These are phyloP conservation scores for Actinernus sp. DNA, from an alignment of 92 coral and sea anemone genomes.

Conservation along the genomic window DNA sequence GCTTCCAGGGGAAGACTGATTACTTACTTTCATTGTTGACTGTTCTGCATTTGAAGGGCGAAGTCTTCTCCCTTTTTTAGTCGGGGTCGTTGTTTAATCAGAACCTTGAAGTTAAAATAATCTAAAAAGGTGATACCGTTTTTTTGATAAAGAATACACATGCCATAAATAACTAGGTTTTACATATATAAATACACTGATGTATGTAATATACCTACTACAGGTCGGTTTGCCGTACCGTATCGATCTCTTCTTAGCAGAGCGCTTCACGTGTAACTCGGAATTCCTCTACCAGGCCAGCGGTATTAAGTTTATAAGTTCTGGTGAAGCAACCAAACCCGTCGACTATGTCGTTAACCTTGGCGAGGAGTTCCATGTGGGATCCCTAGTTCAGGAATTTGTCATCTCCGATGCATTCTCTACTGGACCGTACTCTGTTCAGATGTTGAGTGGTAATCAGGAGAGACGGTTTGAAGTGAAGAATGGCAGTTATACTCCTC, in stretches of 20 bases:
- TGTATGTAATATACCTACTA: no score
- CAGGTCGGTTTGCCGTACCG: slow-evolving; percentile 80
- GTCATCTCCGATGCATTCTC: slow-evolving; percentile 79
- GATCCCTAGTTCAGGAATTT: slow-evolving; percentile 76
- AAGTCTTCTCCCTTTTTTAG: no score
- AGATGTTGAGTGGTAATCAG: slow-evolving; percentile 79
- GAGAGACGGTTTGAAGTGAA: slow-evolving; percentile 87
- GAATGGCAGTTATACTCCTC: slow-evolving; percentile 61
- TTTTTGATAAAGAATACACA: no score
- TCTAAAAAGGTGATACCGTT: no score
- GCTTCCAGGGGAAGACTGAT: no score
- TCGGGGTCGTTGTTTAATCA: no score
- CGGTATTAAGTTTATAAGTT: slow-evolving; percentile 80
- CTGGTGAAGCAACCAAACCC: slow-evolving; percentile 61
- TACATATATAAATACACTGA: no score
- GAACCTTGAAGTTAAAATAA: no score
- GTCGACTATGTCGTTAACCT: slow-evolving; percentile 65
- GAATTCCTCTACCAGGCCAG: slow-evolving; percentile 85
- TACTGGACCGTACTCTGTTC: slow-evolving; percentile 78
- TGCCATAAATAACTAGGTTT: no score
- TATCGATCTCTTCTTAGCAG: slow-evolving; percentile 90
- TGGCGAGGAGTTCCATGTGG: slow-evolving; percentile 66
- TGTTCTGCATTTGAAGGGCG: no score
- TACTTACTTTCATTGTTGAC: no score
- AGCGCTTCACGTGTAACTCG: slow-evolving; percentile 85